A percentile compares a stretch with the other conserved stretches of the same genome.
Evolutionary conservation across 1,140 invertebrate species (phyloP).

Genomic region (Ceratina australensis): DNA sequence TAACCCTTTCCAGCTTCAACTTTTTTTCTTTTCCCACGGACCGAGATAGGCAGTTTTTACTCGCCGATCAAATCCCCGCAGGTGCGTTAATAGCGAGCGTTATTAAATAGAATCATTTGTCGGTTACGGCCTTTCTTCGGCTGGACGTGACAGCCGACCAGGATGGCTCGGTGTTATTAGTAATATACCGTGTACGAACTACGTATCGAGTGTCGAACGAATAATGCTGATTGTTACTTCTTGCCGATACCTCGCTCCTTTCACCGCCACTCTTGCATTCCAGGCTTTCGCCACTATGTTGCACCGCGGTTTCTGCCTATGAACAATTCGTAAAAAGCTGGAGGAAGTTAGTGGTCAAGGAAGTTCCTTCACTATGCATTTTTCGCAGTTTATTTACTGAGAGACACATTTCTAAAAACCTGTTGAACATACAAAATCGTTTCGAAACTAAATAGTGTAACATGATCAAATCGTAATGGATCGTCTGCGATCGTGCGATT

Average conservation of each 20-base stretch:
- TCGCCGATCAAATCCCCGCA: not conserved
- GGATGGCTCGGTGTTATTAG: conserved; percentile 19
- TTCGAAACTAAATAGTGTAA: too few species aligned
- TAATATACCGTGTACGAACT: conserved; percentile 15
- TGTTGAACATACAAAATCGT: too few species aligned
- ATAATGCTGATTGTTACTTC: conserved; percentile 22
- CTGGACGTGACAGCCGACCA: not conserved
- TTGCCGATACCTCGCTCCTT: conserved; percentile 36
- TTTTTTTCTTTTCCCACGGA: not conserved
- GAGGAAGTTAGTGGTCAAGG: too few species aligned
- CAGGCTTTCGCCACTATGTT: not conserved
- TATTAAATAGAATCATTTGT: conserved; percentile 46
- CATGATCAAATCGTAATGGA: not conserved
- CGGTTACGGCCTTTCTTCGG: not conserved
- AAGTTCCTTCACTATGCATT: too few species aligned
- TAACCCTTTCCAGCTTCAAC: not conserved
- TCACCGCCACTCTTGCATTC: conserved; percentile 38
- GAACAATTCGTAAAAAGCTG: too few species aligned
- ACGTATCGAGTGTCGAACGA: conserved; percentile 26
- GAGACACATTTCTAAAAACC: too few species aligned
- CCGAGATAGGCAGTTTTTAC: not conserved
- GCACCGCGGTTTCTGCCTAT: too few species aligned
- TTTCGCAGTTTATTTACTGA: too few species aligned
- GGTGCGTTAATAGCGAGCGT: conserved; percentile 24
- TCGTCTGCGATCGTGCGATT: not conserved